phyloP scores from a whole-genome alignment of 2,888 invertebrate species.

The Allophyes oxyacanthae region DNA sequence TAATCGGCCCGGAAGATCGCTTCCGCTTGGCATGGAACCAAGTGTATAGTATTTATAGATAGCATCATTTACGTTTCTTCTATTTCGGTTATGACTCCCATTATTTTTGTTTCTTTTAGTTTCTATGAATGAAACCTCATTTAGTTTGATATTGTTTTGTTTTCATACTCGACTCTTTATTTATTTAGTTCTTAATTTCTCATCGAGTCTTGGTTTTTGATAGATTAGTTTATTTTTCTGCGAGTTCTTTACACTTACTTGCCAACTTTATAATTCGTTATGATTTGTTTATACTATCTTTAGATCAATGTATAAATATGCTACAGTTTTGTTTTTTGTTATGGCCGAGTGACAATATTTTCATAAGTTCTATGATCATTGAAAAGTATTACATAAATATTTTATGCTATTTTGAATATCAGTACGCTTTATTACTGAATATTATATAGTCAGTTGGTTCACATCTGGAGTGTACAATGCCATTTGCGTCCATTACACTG shows the following conservation, averaged over 20 bases:
- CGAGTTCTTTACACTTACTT: no score
- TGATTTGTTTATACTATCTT: no score
- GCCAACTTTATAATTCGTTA: no score
- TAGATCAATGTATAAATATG: no score
- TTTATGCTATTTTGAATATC: no score
- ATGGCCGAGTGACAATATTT: no score
- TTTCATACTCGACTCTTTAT: not conserved
- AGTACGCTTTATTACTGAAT: conserved; percentile 19
- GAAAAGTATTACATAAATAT: no score
- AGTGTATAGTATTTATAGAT: conserved; percentile 69
- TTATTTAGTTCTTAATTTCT: no score
- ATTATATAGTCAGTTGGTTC: conserved; percentile 36
- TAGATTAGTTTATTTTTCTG: no score
- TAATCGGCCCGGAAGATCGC: conserved; percentile 82
- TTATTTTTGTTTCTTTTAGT: conserved; percentile 58
- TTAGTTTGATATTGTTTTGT: conserved; percentile 1
- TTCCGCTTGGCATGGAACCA: conserved; percentile 84
- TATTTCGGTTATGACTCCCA: conserved; percentile 61
- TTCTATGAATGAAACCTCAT: conserved; percentile 47
- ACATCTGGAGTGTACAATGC: conserved; percentile 49
- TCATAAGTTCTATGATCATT: no score
- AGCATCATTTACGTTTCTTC: conserved; percentile 63
- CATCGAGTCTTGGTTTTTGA: no score
- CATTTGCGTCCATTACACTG: conserved; percentile 49
- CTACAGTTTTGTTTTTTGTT: no score